Evolutionary conservation across 2,888 invertebrate species (phyloP).

Genomic region (Panzeria rudis): DNA sequence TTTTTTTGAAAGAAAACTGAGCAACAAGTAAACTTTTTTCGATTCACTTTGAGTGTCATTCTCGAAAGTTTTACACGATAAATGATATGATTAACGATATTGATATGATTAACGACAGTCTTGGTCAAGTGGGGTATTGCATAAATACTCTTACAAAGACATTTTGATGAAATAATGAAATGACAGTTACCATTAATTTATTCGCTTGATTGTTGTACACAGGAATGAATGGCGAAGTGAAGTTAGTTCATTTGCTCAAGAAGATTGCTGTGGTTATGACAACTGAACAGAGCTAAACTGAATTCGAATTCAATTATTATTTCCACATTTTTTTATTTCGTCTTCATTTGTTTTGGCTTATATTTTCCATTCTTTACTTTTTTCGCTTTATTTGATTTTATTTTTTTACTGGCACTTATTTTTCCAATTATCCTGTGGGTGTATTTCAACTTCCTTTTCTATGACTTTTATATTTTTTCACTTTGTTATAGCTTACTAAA

Average conservation of each 20-base stretch:
- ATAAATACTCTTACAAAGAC: neutral
- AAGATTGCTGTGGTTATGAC: constrained; percentile 56
- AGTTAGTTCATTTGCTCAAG: constrained; percentile 29
- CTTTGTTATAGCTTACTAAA: no score
- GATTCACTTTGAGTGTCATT: no score
- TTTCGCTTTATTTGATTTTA: neutral
- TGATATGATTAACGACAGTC: no score
- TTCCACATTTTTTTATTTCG: neutral
- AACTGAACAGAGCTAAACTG: constrained; percentile 29
- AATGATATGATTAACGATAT: no score
- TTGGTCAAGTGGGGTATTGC: no score
- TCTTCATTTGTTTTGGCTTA: neutral
- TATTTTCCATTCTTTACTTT: neutral
- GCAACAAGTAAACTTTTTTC: no score
- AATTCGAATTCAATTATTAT: constrained; percentile 39
- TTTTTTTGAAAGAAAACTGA: no score
- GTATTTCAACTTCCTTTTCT: constrained; percentile 9
- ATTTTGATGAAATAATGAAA: constrained; percentile 49
- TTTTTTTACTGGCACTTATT: constrained; percentile 27
- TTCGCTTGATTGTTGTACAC: constrained; percentile 29
- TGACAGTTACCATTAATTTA: constrained; percentile 50
- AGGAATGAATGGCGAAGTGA: neutral
- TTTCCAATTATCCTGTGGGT: constrained; percentile 44
- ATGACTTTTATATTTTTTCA: no score
- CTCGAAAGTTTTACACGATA: no score